These are phyloP conservation scores for Empidonax traillii DNA, from an alignment of 2,113 vertebrate species.

Conservation along the genomic window DNA sequence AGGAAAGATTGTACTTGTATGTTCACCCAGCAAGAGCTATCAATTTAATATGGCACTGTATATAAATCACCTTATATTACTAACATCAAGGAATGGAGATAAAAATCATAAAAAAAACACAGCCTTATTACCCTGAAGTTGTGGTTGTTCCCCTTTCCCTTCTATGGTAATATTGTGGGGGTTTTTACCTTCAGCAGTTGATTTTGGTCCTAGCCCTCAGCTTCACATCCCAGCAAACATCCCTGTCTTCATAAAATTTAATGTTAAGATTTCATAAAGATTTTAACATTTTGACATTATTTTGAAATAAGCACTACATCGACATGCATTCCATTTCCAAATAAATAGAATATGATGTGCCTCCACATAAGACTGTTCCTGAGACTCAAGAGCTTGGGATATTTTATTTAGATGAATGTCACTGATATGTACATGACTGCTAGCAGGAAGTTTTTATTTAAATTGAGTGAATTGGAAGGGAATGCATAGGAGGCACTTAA, in stretches of 20 bases:
- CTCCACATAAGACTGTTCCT: conserved; percentile 26
- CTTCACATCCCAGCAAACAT: conserved; percentile 5
- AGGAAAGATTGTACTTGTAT: background rate
- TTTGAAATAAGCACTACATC: conserved; percentile 54
- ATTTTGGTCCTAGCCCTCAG: conserved; percentile 30
- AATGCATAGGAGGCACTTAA: background rate
- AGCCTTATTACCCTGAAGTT: conserved; percentile 19
- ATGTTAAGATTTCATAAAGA: conserved; percentile 59
- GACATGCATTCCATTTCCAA: conserved; percentile 46
- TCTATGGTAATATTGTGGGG: background rate
- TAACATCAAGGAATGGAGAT: conserved; percentile 21
- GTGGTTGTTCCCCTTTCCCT: background rate
- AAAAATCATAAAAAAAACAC: background rate
- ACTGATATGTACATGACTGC: background rate
- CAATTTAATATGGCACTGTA: background rate
- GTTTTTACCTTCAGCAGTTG: conserved; percentile 28
- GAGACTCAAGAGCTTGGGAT: background rate
- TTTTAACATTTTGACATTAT: conserved; percentile 69
- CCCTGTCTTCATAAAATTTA: conserved; percentile 65
- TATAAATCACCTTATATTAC: conserved; percentile 39
- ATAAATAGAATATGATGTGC: conserved; percentile 6
- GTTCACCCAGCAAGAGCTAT: background rate
- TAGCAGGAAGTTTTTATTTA: conserved; percentile 26
- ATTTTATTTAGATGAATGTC: conserved; percentile 40
- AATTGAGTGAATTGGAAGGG: background rate